phyloP scores from a whole-genome alignment of 2,113 vertebrate species.

The Apus apus region DNA sequence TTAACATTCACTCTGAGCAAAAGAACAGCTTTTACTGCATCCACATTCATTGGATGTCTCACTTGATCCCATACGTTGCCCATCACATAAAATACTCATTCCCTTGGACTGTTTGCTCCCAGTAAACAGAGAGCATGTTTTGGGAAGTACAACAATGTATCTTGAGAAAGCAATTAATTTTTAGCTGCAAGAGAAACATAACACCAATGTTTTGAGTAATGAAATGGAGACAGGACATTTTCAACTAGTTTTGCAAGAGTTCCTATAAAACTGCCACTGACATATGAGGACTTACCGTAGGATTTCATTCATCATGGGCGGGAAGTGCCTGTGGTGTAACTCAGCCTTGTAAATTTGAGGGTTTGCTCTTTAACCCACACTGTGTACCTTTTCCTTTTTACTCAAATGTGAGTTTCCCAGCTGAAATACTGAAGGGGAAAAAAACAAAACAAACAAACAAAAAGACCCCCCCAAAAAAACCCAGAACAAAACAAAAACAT shows the following conservation, averaged over 20 bases:
- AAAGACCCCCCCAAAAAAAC: too few relatives aligned
- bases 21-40: conserved; percentile 47
- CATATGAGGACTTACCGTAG: not conserved
- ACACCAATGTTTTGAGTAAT: not conserved
- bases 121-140: conserved; percentile 16
- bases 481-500: too few relatives aligned
- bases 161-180: conserved; percentile 37
- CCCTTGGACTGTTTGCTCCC: not conserved
- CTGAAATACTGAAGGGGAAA: not conserved
- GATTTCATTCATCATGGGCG: not conserved
- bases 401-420: not conserved
- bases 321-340: not conserved
- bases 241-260: not conserved
- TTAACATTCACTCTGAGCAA: conserved; percentile 57
- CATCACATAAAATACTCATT: conserved; percentile 18
- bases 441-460: not conserved
- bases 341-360: not conserved
- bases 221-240: conserved; percentile 16
- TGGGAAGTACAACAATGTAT: not conserved
- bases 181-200: not conserved
- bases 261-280: not conserved
- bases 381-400: not conserved
- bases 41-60: conserved; percentile 31
- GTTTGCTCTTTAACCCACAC: not conserved
- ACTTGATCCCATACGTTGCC: conserved; percentile 24